These are phyloP conservation scores for Madoqua kirkii DNA, from an alignment of 2,113 vertebrate genomes.

Conservation along the genomic window DNA sequence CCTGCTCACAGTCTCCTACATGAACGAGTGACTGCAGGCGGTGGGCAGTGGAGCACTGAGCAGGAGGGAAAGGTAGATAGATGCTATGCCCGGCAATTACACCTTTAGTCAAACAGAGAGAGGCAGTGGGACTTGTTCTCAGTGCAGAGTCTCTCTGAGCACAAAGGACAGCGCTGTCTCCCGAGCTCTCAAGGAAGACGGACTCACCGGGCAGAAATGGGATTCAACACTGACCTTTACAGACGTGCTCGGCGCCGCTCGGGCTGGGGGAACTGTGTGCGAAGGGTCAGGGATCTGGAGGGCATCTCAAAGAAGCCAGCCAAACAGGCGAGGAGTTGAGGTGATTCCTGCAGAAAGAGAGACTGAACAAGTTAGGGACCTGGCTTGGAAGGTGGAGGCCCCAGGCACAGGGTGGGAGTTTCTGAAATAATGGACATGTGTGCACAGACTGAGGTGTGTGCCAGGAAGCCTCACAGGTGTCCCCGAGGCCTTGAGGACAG, in stretches of 20 bases:
- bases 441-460: background rate
- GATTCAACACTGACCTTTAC: background rate
- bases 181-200: background rate
- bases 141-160: background rate
- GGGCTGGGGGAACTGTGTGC: background rate
- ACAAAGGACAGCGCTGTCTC: background rate
- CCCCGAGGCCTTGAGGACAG: background rate
- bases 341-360: background rate
- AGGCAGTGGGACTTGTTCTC: background rate
- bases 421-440: background rate
- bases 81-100: background rate
- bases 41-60: background rate
- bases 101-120: background rate
- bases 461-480: background rate
- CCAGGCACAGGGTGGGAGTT: background rate
- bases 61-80: background rate
- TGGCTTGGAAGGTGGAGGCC: background rate
- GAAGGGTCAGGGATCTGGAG: background rate
- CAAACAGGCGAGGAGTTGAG: background rate
- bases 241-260: accelerated
- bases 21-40: background rate
- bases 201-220: background rate
- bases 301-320: background rate
- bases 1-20: background rate
- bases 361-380: background rate